phyloP scores from a whole-genome alignment of 1,140 invertebrate species.

The Cylas formicarius region DNA sequence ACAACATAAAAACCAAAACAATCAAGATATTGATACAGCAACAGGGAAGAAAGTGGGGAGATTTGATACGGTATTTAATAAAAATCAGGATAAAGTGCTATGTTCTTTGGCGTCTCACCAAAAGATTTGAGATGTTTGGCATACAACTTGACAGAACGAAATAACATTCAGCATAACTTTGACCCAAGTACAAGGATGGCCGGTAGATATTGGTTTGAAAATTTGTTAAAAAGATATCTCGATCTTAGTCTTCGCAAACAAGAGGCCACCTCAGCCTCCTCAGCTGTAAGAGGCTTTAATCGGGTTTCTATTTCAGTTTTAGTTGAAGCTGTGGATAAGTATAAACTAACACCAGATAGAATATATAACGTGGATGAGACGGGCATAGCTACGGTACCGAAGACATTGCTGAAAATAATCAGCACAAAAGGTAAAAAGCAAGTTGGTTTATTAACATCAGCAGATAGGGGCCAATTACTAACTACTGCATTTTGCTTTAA shows the following conservation, averaged over 20 bases:
- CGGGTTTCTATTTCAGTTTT: slow-evolving; percentile 31
- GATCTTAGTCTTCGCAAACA: slow-evolving; percentile 33
- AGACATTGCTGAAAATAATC: slow-evolving; percentile 43
- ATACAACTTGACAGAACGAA: slow-evolving; percentile 22
- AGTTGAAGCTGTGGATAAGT: slow-evolving; percentile 24
- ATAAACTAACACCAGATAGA: slow-evolving; percentile 31
- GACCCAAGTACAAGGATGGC: slow-evolving; percentile 24
- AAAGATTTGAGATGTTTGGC: too few relatives aligned
- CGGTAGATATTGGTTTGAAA: slow-evolving; percentile 32
- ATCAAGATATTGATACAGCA: too few relatives aligned
- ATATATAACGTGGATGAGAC: slow-evolving; percentile 28
- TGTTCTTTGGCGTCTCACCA: too few relatives aligned
- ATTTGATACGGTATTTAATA: too few relatives aligned
- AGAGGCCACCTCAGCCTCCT: slow-evolving; percentile 36
- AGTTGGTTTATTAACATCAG: slow-evolving; percentile 42
- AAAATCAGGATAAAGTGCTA: too few relatives aligned
- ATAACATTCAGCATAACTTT: slow-evolving; percentile 20
- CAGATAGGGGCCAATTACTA: slow-evolving; percentile 29
- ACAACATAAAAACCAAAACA: too few relatives aligned
- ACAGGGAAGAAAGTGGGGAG: too few relatives aligned
- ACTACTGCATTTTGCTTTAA: slow-evolving; percentile 40
- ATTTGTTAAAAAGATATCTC: slow-evolving; percentile 32
- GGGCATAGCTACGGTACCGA: slow-evolving; percentile 31
- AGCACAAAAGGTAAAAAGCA: slow-evolving; percentile 40
- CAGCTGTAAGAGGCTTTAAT: slow-evolving; percentile 35